phyloP scores from a whole-genome alignment of 1,140 invertebrate species.

The Diprion similis region DNA sequence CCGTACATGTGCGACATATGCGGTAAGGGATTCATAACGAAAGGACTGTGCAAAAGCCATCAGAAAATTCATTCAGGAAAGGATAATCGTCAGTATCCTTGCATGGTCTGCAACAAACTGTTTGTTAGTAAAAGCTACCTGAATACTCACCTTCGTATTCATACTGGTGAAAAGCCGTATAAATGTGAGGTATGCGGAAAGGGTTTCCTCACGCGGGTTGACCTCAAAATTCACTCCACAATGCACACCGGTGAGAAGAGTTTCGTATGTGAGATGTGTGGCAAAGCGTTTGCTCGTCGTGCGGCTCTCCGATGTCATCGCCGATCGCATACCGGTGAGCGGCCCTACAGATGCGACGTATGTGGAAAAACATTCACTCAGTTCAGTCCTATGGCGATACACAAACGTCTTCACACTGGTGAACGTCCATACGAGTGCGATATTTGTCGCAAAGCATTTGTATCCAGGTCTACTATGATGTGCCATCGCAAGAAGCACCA shows the following conservation, averaged over 20 bases:
- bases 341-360: constrained; percentile 69
- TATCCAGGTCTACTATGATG: constrained; percentile 69
- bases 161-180: constrained; percentile 84
- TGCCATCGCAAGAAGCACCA: constrained; percentile 67
- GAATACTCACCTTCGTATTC: constrained; percentile 85
- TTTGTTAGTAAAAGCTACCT: constrained; percentile 82
- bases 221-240: constrained; percentile 69
- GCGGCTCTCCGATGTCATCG: constrained; percentile 74
- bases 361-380: constrained; percentile 71
- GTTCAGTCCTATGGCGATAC: constrained; percentile 70
- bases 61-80: constrained; percentile 74
- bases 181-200: constrained; percentile 72
- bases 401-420: constrained; percentile 75
- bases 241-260: constrained; percentile 77
- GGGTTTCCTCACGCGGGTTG: constrained; percentile 69
- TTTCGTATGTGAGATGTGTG: constrained; percentile 71
- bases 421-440: constrained; percentile 83
- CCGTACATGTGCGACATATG: constrained; percentile 83
- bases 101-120: constrained; percentile 71
- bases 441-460: constrained; percentile 69
- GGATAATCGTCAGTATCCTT: constrained; percentile 71
- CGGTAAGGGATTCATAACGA: constrained; percentile 81
- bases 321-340: constrained; percentile 75
- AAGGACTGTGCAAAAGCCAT: constrained; percentile 77
- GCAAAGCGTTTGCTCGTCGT: constrained; percentile 73